Conservation (phyloP, 2,888 invertebrate species). For the Noctuana brunneofusca region DNA sequence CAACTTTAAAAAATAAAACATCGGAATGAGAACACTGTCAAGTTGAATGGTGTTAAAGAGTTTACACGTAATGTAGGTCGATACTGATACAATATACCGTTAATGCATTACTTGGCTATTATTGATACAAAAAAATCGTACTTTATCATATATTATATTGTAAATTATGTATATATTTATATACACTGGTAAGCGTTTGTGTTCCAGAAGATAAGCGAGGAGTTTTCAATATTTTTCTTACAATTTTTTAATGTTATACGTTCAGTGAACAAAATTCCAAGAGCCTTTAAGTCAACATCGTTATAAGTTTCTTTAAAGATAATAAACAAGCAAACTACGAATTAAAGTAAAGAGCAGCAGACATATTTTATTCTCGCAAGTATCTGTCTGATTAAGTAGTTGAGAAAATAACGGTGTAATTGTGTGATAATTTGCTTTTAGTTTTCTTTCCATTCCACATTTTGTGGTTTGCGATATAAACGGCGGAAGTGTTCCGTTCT, state of each 20-base stretch:
- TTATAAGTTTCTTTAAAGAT: background rate
- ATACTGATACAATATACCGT: constrained; percentile 28
- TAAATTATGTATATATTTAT: too few species aligned
- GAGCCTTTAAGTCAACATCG: background rate
- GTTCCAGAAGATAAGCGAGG: background rate
- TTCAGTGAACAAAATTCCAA: background rate
- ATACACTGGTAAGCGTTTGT: constrained; percentile 6
- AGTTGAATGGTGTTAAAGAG: constrained; percentile 24
- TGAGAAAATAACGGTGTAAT: constrained; percentile 18
- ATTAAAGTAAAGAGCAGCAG: background rate
- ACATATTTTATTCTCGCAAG: background rate
- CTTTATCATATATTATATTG: too few species aligned
- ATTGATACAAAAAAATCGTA: constrained; percentile 15
- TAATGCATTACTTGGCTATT: constrained; percentile 26
- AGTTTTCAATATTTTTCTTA: background rate
- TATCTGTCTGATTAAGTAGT: background rate
- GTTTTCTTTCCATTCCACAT: constrained; percentile 37
- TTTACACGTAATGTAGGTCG: constrained; percentile 26
- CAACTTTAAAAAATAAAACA: constrained; percentile 20
- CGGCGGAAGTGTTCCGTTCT: constrained; percentile 72
- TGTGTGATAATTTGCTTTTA: constrained; percentile 22
- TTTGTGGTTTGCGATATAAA: constrained; percentile 63
- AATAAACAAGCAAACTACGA: background rate
- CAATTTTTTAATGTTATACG: background rate
- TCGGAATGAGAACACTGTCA: constrained; percentile 29